Conservation (phyloP, 1,140 invertebrate genomes). For the Kradibia gibbosae region DNA sequence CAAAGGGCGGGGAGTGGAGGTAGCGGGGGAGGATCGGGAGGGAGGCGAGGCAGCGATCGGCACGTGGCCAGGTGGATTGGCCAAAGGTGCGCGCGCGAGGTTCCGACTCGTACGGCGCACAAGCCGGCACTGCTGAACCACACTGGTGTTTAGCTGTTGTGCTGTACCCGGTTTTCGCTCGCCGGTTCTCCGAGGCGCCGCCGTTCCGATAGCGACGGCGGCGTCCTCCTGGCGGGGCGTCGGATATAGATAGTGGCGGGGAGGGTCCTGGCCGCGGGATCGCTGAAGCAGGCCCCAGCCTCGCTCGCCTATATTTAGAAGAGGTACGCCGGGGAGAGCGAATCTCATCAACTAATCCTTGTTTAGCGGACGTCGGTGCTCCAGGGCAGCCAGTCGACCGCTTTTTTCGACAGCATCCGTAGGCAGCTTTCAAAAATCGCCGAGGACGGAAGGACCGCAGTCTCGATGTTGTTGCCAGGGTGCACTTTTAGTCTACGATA, state of each 20-base stretch:
- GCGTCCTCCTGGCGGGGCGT: too few species aligned
- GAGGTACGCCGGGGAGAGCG: neutral
- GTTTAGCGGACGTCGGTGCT: neutral
- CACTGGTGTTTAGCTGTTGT: neutral
- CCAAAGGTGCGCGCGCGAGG: conserved; percentile 47
- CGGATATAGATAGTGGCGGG: neutral
- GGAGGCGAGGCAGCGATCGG: too few species aligned
- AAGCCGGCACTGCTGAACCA: conserved; percentile 61
- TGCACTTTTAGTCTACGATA: too few species aligned
- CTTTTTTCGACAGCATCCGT: neutral
- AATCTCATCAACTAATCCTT: neutral
- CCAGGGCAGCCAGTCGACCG: too few species aligned
- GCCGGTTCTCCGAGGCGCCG: conserved; percentile 48
- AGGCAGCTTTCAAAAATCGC: too few species aligned
- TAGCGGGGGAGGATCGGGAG: too few species aligned
- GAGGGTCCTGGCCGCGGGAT: conserved; percentile 26
- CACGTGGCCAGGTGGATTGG: too few species aligned
- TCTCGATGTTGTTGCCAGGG: too few species aligned
- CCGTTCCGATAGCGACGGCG: conserved; percentile 38
- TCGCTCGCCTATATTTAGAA: conserved; percentile 48
- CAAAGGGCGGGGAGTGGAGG: neutral
- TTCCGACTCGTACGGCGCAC: conserved; percentile 64
- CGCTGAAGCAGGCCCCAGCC: conserved; percentile 21
- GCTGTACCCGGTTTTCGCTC: conserved; percentile 5
- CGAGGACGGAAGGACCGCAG: too few species aligned